phyloP scores from a whole-genome alignment of 2,113 vertebrate species.

The Himantopus leucocephalus region DNA sequence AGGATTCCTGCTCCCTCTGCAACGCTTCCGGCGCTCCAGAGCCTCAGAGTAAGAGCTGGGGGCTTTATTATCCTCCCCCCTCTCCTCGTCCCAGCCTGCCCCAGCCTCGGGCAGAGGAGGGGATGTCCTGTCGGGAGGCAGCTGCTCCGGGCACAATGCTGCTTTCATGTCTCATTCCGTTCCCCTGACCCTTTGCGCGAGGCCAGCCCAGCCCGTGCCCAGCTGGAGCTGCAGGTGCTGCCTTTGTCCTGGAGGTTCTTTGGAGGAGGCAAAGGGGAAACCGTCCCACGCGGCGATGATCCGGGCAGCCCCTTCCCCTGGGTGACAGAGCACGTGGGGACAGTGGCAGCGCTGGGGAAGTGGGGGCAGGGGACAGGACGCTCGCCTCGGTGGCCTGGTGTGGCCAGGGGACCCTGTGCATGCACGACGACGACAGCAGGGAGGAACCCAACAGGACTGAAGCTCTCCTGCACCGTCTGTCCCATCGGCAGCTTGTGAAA shows the following conservation, averaged over 20 bases:
- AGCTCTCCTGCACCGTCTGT: background rate
- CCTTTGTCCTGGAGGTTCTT: background rate
- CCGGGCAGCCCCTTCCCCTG: background rate
- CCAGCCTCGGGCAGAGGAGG: background rate
- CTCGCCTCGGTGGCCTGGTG: background rate
- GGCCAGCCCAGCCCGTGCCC: background rate
- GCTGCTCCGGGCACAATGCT: background rate
- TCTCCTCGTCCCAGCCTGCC: background rate
- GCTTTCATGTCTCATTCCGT: background rate
- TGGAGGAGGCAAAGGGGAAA: background rate
- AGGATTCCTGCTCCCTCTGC: background rate
- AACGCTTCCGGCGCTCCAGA: background rate
- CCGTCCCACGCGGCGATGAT: fast-evolving
- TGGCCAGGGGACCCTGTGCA: background rate
- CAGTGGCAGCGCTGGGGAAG: background rate
- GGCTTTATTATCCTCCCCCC: background rate
- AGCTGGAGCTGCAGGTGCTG: slow-evolving; percentile 11
- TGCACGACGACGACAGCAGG: background rate
- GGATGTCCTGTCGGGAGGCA: background rate
- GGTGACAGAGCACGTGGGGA: background rate
- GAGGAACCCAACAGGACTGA: background rate
- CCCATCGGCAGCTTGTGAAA: background rate
- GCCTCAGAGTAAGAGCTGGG: background rate
- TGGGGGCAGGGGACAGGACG: fast-evolving
- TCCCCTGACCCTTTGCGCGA: background rate